These are phyloP conservation scores for Ostrea edulis DNA, from an alignment of 1,140 invertebrate genomes.

Conservation along the genomic window DNA sequence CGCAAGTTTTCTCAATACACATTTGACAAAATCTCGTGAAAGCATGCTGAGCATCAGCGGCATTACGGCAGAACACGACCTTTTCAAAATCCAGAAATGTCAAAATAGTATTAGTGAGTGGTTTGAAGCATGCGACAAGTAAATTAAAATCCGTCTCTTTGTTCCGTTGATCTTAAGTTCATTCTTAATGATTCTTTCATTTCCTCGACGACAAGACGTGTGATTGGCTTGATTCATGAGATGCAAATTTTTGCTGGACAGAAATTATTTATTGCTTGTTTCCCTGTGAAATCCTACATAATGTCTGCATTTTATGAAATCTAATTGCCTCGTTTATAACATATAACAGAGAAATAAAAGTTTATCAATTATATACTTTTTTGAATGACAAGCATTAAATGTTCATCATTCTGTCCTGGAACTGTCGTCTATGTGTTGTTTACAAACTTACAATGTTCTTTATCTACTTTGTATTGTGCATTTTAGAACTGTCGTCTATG, in stretches of 20 bases:
- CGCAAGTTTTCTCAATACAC: no score
- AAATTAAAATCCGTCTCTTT: neutral
- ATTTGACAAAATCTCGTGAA: no score
- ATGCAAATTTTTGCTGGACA: neutral
- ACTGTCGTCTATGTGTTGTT: no score
- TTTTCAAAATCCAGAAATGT: neutral
- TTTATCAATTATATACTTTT: no score
- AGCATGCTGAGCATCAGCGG: no score
- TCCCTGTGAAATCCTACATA: neutral
- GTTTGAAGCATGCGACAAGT: neutral
- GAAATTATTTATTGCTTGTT: neutral
- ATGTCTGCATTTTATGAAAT: neutral
- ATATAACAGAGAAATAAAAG: neutral
- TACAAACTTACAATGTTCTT: no score
- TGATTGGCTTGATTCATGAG: neutral
- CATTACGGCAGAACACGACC: neutral
- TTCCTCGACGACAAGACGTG: neutral
- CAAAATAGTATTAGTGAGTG: neutral
- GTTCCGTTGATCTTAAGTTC: neutral
- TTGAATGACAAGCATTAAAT: no score
- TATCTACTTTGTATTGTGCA: no score
- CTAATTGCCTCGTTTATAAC: neutral
- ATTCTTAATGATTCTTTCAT: neutral
- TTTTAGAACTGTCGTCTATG: no score
- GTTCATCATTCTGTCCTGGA: no score